Base-by-base conservation (phyloP, 2,113 vertebrate genomes). In the Carassius gibelio region DNA sequence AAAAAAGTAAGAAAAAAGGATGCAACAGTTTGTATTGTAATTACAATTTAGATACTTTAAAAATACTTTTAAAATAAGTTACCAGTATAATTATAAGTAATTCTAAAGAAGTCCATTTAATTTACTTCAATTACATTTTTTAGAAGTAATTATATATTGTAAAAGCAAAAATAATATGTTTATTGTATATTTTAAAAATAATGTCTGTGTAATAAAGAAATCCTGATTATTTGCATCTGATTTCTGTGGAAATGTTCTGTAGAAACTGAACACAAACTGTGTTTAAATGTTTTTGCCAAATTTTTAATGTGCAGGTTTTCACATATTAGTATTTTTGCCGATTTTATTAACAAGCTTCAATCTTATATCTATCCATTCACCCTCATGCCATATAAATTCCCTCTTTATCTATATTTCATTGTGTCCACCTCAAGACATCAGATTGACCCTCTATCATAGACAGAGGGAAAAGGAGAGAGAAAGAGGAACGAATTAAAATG, bases 391-490 rank as follows among this genome's bases (percentile, higher is more conserved):
- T 61, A 74, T 15, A 80, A 66, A 55, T n/a, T 15, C 10, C 30
- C 4, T 81, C 57, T 84, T 36, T 55, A 59, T 75, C 57, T 57
- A 79, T 75, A 30, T 66, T 34, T 30, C 61, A 83, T 80, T 71
- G 79, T 81, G 75, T 85, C 48, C 62, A 74, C 72, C n/a, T 69
- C n/a, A 48, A 50, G 57, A 81, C 87, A 83, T 61, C 68, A 79
- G 75, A 83, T 48, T 79, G 19, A 68, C 45, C 76, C 62, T 88
- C 38, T 34, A 45, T 74, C 71, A 72, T 34, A 85, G 21, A 48
- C 6, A 42, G 1, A 50, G 59, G 59, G 48, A 83, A 48, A 83
- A 50, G 55, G 30, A 45, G 4, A 86, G 21, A 64, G n/a, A 77
- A 19, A 75, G 4, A 19, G 64, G 71, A 8, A 15, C 8, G 8